Conservation (phyloP, 2,797 vertebrate species). For the Arremon brunneinucha region DNA sequence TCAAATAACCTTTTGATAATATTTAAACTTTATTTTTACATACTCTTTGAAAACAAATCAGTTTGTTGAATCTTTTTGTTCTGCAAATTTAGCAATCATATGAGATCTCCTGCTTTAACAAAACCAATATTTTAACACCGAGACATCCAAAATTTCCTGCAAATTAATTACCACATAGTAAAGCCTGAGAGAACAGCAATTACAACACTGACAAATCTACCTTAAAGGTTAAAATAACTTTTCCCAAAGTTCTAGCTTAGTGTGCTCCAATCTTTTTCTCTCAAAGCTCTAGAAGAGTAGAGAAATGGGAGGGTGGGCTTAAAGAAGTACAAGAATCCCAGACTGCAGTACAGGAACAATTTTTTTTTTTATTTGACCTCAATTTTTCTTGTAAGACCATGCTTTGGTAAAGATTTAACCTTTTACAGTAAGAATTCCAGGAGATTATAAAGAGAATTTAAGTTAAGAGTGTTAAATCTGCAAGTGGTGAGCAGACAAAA, state of each 20-base stretch:
- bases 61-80: not conserved
- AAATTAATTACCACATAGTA: not conserved
- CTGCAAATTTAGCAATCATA: not conserved
- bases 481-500: not conserved
- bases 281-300: not conserved
- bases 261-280: not conserved
- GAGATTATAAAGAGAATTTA: not conserved
- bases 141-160: not conserved
- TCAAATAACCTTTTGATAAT: slow-evolving; percentile 1
- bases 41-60: slow-evolving; percentile 9
- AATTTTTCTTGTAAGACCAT: not conserved
- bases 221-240: not conserved
- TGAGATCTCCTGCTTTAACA: not conserved
- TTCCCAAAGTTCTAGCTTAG: not conserved
- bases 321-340: not conserved
- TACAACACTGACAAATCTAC: not conserved
- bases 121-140: not conserved
- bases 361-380: not conserved
- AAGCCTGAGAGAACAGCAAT: not conserved
- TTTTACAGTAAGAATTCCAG: not conserved
- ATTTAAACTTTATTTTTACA: slow-evolving; percentile 27
- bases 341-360: not conserved
- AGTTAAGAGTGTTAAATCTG: not conserved
- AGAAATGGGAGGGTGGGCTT: not conserved
- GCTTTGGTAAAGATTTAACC: not conserved